Evolutionary conservation across 2,888 invertebrate species (phyloP).

Genomic region (Lamellibrachia columna): DNA sequence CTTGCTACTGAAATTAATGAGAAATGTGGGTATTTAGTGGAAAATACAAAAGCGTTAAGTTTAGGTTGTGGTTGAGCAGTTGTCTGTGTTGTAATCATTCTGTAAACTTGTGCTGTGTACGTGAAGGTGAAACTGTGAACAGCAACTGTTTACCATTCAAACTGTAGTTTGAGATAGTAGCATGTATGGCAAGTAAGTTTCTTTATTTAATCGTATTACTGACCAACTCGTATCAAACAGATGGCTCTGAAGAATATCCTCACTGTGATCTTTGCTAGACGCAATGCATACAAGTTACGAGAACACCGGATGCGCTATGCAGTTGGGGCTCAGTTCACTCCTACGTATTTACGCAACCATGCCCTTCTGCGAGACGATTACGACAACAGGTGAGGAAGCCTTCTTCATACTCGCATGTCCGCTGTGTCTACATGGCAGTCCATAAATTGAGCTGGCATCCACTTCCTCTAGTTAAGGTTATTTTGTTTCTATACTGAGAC

Average conservation of each 20-base stretch:
- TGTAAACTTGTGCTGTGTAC: background rate
- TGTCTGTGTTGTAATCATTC: background rate
- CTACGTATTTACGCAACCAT: background rate
- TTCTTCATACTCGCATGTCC: background rate
- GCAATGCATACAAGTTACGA: conserved; percentile 82
- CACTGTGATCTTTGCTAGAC: conserved; percentile 79
- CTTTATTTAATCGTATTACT: background rate
- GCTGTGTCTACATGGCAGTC: too few relatives aligned
- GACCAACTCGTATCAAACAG: conserved; percentile 61
- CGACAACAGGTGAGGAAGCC: conserved; percentile 57
- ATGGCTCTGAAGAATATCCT: conserved; percentile 85
- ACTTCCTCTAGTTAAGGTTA: too few relatives aligned
- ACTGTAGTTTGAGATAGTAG: background rate
- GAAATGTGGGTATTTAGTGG: too few relatives aligned
- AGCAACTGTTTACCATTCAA: background rate
- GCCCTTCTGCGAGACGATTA: conserved; percentile 67
- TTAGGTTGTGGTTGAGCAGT: background rate
- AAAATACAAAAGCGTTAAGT: too few relatives aligned
- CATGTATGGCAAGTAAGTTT: background rate
- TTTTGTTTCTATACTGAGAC: too few relatives aligned
- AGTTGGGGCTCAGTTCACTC: conserved; percentile 78
- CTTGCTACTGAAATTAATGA: too few relatives aligned
- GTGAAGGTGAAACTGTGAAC: background rate
- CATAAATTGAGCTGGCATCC: too few relatives aligned
- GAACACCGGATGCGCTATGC: conserved; percentile 82